Conservation (phyloP, 2,113 vertebrate genomes). For the Clarias gariepinus region DNA sequence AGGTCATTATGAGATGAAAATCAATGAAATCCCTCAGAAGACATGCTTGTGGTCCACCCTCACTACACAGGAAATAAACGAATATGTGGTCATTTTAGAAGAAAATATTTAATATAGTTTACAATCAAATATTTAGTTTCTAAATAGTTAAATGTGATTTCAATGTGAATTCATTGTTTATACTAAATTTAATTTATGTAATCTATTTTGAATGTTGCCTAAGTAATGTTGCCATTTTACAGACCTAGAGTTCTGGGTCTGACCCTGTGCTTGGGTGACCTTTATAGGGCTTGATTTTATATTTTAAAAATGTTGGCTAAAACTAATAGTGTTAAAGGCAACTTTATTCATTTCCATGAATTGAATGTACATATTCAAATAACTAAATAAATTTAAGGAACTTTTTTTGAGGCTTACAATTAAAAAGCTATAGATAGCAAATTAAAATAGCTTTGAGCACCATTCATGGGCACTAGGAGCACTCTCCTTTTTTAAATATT, state of each 20-base stretch:
- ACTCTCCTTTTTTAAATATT: not conserved
- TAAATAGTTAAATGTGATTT: not conserved
- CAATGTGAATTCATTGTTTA: not conserved
- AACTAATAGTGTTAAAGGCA: not conserved
- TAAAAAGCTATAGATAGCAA: not conserved
- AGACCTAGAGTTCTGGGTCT: not conserved
- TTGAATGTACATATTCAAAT: not conserved
- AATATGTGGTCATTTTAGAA: not conserved
- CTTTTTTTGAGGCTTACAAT: not conserved
- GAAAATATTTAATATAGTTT: not conserved
- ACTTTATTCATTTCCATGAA: not conserved
- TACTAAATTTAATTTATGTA: not conserved
- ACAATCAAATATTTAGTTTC: not conserved
- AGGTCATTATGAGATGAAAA: not conserved
- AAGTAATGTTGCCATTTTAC: not conserved
- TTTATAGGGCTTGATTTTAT: not conserved
- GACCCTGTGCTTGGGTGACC: not conserved
- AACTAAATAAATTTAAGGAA: not conserved
- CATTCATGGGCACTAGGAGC: not conserved
- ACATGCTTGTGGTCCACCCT: not conserved
- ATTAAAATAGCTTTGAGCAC: not conserved
- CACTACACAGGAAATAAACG: not conserved
- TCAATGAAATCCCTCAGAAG: not conserved
- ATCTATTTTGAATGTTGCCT: not conserved
- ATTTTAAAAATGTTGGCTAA: not conserved